Base-by-base conservation (phyloP, 2,888 invertebrate genomes). In the Orthonevra nobilis region DNA sequence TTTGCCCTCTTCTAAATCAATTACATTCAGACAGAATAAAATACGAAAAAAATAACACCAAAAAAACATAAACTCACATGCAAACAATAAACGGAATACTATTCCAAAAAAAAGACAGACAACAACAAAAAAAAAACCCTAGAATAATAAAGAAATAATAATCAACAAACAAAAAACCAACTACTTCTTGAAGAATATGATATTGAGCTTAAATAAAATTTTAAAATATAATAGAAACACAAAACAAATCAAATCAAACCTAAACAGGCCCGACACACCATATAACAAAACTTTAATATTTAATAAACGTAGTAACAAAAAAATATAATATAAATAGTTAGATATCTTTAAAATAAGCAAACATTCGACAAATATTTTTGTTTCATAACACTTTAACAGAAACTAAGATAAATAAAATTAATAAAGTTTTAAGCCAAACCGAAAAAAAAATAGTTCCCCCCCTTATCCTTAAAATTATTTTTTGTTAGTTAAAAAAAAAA, bases 151-250 rank as follows among this genome's bases (percentile, higher is more conserved):
- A 38, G 44, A 28, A 38, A 28, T 36, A 44, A 48, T 32, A 54
- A 60, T 12, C 30, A 61, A 40, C 56, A 56, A 48, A 30, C 66
- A 54, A 56, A 36, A 19, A 69, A 68, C 30, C 50, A 73, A 68
- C 58, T 74, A 74, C 38, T 68, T 40, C 54, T 38, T 34, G 9
- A 60, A 63, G 28, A 10, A 52, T 28, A 69, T 48, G 42, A 75
- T 75, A 75, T 63, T 69, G 75, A 75, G 75, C 75, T 75, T 75
- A 63, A 75, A 69, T 28, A 42, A 69, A 69, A 61, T 50, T n/a
- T 42, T 46, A 30, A 60, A 23, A 74, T 19, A 17, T 60, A 50
- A 46, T 38, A 14, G 2, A 32, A 42, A 58, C 14, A 1, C 6
- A 60, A 66, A 40, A 48, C 23, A 34, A n/a, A n/a, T n/a, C n/a